Evolutionary conservation across 2,113 vertebrate species (phyloP), one percentile per base, ranked within the genome.

Genomic region (Eulemur rufifrons): DNA sequence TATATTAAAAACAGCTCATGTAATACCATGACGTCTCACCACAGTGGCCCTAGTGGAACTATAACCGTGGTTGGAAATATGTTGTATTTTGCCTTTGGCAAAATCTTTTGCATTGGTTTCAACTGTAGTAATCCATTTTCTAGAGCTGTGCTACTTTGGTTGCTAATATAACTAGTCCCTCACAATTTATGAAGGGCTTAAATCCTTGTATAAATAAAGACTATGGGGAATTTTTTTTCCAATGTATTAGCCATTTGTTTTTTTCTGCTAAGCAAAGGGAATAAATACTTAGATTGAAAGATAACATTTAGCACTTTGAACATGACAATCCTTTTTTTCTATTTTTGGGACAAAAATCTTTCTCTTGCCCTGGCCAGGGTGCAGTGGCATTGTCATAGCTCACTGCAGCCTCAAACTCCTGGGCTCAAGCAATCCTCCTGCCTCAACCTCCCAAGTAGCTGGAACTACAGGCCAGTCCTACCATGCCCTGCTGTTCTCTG

Each of bases 1-100:
- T 97, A 71, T 61, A 97, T 98, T 98, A 98, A 95, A 95, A 98
- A 89, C 45, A 96, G 21, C 32, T 97, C 95, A 88, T 97, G 54
- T 80, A 95, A 81, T 86, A 97, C 85, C 93, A 94, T 76, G 47
- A 95, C 5, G 12, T 64, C 96, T 97, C 84, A 92, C 14, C 8
- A 3, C 37, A 61, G 37, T 68, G 39, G 88, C 66, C 59, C 29
- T 92, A 1, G n/a, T 86, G 89, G 69, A 97, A 96, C 92, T 95
- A 47, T 23, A 87, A 86, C 54, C 56, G 17, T 85, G 78, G 64
- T 45, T 95, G 90, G 37, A 89, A 97, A 91, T 45, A 74, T 85
- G 95, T 63, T 82, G 88, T 45, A 86, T 78, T 93, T 73, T 86
- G 93, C 97, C 92, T 34, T 64, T 96, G 94, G 97, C 96, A 97